These are phyloP conservation scores for Peribatodes rhomboidaria DNA, from an alignment of 2,888 invertebrate genomes.

Conservation along the genomic window DNA sequence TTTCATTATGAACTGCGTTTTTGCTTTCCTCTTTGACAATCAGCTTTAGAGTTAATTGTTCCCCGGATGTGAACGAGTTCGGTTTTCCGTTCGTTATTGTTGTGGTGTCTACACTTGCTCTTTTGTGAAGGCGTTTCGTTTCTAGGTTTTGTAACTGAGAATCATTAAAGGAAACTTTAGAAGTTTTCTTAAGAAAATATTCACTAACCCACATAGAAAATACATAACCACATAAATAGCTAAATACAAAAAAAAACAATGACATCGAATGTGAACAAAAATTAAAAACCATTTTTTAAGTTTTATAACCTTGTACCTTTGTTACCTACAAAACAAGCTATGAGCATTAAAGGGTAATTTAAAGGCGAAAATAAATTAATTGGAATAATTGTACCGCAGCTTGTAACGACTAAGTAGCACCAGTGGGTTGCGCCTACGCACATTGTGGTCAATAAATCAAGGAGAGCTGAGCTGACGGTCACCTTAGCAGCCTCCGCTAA, in stretches of 20 bases:
- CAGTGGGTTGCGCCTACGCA: slow-evolving; percentile 73
- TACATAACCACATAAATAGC: too few species aligned
- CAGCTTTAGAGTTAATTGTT: slow-evolving; percentile 40
- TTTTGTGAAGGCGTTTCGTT: slow-evolving; percentile 36
- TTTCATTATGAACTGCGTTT: slow-evolving; percentile 51
- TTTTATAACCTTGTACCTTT: too few species aligned
- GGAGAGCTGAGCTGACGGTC: slow-evolving; percentile 52
- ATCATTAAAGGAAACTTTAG: not conserved
- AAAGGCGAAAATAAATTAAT: slow-evolving; percentile 43
- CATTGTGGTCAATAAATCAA: slow-evolving; percentile 61
- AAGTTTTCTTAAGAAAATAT: not conserved
- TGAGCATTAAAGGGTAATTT: too few species aligned
- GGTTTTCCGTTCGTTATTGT: slow-evolving; percentile 37
- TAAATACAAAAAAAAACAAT: too few species aligned
- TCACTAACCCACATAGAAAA: too few species aligned
- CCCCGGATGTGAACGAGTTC: slow-evolving; percentile 47
- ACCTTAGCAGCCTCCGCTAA: slow-evolving; percentile 59
- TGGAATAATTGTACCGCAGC: slow-evolving; percentile 45
- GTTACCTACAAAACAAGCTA: too few species aligned
- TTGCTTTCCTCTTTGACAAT: slow-evolving; percentile 47
- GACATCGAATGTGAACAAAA: too few species aligned
- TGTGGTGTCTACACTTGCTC: slow-evolving; percentile 37
- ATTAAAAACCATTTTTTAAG: too few species aligned
- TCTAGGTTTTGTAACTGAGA: slow-evolving; percentile 13
- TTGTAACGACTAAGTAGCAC: slow-evolving; percentile 42